Conservation (phyloP, 2,797 vertebrate genomes). For the Danio albolineatus region DNA sequence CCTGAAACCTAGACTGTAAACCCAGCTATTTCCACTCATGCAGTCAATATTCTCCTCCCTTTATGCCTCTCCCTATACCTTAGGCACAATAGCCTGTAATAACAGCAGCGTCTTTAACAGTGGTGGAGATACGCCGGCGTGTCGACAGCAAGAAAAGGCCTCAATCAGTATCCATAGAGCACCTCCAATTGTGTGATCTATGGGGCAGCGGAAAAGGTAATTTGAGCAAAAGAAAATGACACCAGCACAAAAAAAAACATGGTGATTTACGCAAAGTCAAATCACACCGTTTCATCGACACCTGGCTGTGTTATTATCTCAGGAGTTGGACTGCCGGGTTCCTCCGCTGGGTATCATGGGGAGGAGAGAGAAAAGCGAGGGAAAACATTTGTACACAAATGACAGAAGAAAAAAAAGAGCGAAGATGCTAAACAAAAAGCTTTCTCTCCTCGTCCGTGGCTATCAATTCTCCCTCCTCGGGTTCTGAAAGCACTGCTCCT, state of each 20-base stretch:
- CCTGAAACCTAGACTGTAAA: conserved; percentile 31
- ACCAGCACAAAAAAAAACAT: conserved; percentile 71
- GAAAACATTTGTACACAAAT: conserved; percentile 65
- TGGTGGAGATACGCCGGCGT: conserved; percentile 67
- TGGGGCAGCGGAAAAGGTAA: conserved; percentile 79
- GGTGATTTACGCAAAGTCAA: conserved; percentile 84
- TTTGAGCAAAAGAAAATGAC: conserved; percentile 84
- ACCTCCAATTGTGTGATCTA: conserved; percentile 75
- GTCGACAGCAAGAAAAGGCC: conserved; percentile 73
- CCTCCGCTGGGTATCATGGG: conserved; percentile 59
- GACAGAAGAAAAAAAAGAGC: conserved; percentile 44
- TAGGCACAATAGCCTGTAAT: conserved; percentile 71
- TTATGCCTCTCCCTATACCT: conserved; percentile 52
- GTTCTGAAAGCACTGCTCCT: conserved; percentile 85
- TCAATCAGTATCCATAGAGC: conserved; percentile 83
- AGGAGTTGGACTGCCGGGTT: conserved; percentile 74
- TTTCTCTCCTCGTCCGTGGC: conserved; percentile 46
- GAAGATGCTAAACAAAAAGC: conserved; percentile 56
- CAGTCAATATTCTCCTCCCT: conserved; percentile 57
- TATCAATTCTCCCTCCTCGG: conserved; percentile 68
- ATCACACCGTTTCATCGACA: conserved; percentile 80
- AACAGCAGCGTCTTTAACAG: conserved; percentile 72
- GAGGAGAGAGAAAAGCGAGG: conserved; percentile 70
- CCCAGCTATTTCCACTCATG: conserved; percentile 62
- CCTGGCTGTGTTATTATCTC: conserved; percentile 86